These are phyloP conservation scores for Arenaria interpres DNA, from an alignment of 2,113 vertebrate genomes.

Conservation along the genomic window DNA sequence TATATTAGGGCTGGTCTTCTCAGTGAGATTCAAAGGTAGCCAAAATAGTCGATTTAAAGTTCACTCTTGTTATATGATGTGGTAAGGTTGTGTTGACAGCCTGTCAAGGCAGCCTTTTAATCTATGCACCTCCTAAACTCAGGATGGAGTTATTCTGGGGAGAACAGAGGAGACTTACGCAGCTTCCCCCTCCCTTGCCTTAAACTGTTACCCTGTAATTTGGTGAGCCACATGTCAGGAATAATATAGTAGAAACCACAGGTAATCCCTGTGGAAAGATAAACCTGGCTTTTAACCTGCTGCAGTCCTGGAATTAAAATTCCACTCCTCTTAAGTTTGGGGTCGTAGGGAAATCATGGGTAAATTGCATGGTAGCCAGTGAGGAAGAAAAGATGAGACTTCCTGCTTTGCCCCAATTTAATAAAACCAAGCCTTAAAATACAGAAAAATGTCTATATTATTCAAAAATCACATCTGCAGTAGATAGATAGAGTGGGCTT, in stretches of 20 bases:
- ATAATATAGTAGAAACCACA: conserved; percentile 21
- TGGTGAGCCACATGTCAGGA: conserved; percentile 21
- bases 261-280: conserved; percentile 36
- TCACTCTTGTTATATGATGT: conserved; percentile 25
- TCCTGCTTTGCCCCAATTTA: neutral
- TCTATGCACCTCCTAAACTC: neutral
- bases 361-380: neutral
- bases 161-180: neutral
- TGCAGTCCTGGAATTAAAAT: conserved; percentile 8
- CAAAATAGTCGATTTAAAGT: conserved; percentile 38
- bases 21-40: conserved; percentile 40
- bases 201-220: conserved; percentile 46
- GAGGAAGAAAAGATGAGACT: neutral
- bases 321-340: neutral
- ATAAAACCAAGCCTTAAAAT: neutral
- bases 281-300: conserved; percentile 21
- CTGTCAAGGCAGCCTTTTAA: conserved; percentile 36
- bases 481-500: neutral
- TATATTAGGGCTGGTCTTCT: neutral
- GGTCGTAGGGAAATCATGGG: neutral
- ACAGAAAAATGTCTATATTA: neutral
- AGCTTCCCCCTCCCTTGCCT: neutral
- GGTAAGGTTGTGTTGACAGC: conserved; percentile 34
- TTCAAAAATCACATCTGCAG: neutral
- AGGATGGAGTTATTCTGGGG: neutral